phyloP scores from a whole-genome alignment of 2,113 vertebrate genomes.

The Australoheros scitulus region DNA sequence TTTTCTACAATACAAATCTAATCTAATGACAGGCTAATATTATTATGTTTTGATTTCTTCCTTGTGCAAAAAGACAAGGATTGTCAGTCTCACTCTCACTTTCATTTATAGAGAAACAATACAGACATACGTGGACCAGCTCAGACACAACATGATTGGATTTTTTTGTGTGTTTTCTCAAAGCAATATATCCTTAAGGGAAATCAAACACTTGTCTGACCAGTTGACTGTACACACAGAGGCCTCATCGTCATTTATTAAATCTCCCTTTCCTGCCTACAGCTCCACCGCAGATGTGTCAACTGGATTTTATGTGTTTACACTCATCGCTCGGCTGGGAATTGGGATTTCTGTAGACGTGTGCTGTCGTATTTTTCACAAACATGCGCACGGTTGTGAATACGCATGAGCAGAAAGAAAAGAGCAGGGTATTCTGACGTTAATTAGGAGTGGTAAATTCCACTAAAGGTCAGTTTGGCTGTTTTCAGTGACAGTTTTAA shows the following conservation, averaged over 20 bases:
- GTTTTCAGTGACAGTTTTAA: slow-evolving; percentile 38
- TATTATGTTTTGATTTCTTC: background rate
- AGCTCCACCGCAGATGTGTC: slow-evolving; percentile 27
- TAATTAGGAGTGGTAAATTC: slow-evolving; percentile 46
- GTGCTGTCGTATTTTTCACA: background rate
- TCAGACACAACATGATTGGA: slow-evolving; percentile 46
- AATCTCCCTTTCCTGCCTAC: slow-evolving; percentile 32
- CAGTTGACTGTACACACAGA: slow-evolving; percentile 48
- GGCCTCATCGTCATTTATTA: slow-evolving; percentile 49
- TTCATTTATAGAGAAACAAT: background rate
- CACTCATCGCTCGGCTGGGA: slow-evolving; percentile 53
- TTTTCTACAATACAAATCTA: background rate
- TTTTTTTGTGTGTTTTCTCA: slow-evolving; percentile 29
- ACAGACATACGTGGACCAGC: background rate
- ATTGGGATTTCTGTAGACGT: slow-evolving; percentile 33
- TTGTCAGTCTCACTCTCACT: slow-evolving; percentile 5
- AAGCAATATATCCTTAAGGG: slow-evolving; percentile 56
- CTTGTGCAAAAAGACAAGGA: background rate
- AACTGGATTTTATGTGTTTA: slow-evolving; percentile 60
- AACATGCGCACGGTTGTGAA: background rate
- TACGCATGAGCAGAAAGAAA: slow-evolving; percentile 3
- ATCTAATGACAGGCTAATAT: background rate
- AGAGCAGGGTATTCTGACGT: slow-evolving; percentile 4
- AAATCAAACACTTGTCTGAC: slow-evolving; percentile 60
- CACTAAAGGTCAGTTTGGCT: slow-evolving; percentile 45